Percentiles rank a stretch among this genome's conserved stretches.
Evolutionary conservation across 1,140 invertebrate species (phyloP).

Genomic region (Matsumurasca onukii): DNA sequence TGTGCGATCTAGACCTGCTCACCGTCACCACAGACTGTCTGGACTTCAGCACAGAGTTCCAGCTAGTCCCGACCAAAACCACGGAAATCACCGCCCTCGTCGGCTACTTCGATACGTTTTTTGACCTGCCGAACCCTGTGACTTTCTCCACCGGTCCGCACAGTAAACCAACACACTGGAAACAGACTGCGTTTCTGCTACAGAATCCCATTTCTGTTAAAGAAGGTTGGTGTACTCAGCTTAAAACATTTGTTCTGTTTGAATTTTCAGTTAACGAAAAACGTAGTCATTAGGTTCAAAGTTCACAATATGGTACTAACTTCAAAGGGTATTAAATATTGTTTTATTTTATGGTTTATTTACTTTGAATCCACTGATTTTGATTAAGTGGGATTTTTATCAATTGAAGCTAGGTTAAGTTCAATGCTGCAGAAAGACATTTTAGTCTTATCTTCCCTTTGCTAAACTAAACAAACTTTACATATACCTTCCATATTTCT

Average conservation of each 20-base stretch:
- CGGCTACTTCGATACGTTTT: slow-evolving; percentile 92
- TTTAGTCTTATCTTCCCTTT: too few species aligned
- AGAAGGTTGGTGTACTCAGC: slow-evolving; percentile 24
- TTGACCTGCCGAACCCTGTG: slow-evolving; percentile 70
- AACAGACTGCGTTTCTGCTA: slow-evolving; percentile 95
- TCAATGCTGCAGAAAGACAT: too few species aligned
- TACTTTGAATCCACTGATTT: too few species aligned
- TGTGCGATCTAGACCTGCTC: slow-evolving; percentile 76
- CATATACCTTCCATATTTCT: too few species aligned
- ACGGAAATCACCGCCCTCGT: slow-evolving; percentile 84
- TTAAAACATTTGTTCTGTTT: too few species aligned
- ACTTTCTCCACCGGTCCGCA: slow-evolving; percentile 72
- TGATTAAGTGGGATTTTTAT: too few species aligned
- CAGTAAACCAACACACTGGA: slow-evolving; percentile 89
- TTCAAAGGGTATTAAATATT: background rate
- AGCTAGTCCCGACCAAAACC: slow-evolving; percentile 66
- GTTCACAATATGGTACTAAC: too few species aligned
- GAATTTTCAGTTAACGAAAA: background rate
- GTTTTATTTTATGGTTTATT: too few species aligned
- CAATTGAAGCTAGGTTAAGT: too few species aligned
- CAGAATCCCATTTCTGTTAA: slow-evolving; percentile 59
- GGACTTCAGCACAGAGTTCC: slow-evolving; percentile 77
- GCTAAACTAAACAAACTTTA: too few species aligned
- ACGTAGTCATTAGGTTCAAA: too few species aligned
- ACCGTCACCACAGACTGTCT: slow-evolving; percentile 79